These are phyloP conservation scores for Barbus barbus DNA, from an alignment of 2,113 vertebrate genomes.

Conservation along the genomic window DNA sequence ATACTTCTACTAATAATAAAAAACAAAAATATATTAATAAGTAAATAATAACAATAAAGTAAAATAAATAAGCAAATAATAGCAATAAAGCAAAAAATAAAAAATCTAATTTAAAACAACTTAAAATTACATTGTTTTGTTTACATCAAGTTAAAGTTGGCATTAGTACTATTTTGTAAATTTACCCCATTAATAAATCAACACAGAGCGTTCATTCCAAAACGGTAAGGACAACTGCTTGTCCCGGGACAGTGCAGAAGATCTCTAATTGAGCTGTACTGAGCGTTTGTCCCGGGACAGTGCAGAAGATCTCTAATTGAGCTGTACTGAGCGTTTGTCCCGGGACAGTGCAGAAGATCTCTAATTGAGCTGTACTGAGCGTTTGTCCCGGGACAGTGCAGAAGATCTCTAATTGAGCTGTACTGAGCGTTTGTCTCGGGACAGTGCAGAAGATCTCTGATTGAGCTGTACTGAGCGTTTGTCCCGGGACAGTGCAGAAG, in stretches of 20 bases:
- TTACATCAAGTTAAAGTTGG: background rate
- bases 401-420: no score
- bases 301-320: no score
- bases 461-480: no score
- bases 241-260: slow-evolving; percentile 17
- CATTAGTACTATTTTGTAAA: background rate
- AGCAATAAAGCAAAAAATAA: background rate
- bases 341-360: no score
- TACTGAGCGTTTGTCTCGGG: no score
- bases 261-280: no score
- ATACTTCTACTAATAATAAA: background rate
- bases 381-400: no score
- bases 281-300: no score
- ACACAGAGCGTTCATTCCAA: background rate
- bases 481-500: no score
- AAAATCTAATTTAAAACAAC: background rate
- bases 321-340: no score
- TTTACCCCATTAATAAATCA: background rate
- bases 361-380: no score
- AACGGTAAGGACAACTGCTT: background rate
- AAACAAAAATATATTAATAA: background rate
- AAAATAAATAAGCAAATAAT: background rate
- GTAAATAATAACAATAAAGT: background rate
- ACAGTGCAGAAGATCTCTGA: no score
- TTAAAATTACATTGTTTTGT: background rate